Conservation (phyloP, 2,113 vertebrate genomes). For the Cyphomyrus discorhynchus region DNA sequence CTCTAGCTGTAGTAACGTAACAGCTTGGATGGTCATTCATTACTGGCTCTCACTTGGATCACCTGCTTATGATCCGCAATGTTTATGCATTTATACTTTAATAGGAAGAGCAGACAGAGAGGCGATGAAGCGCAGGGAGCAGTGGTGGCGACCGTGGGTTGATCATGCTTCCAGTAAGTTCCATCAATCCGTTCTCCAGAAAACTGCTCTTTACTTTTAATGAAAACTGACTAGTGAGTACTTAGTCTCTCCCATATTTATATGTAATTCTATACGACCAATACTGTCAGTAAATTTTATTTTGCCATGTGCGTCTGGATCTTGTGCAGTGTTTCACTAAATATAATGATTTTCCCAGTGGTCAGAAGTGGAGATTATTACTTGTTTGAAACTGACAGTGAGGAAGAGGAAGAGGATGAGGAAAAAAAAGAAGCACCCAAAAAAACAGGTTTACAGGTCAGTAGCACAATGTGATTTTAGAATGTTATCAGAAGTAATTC, state of each 20-base stretch:
- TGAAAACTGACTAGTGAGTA: neutral
- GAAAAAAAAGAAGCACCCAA: slow-evolving; percentile 66
- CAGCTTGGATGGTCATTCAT: neutral
- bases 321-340: slow-evolving; percentile 20
- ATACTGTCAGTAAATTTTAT: neutral
- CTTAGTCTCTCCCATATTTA: neutral
- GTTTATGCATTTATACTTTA: slow-evolving; percentile 47
- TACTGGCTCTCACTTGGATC: neutral
- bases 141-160: slow-evolving; percentile 97
- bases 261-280: neutral
- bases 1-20: neutral
- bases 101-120: slow-evolving; percentile 79
- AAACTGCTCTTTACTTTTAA: neutral
- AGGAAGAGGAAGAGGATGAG: slow-evolving; percentile 66
- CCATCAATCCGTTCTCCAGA: slow-evolving; percentile 51
- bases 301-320: neutral
- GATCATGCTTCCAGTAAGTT: slow-evolving; percentile 97
- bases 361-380: slow-evolving; percentile 95
- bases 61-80: neutral
- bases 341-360: slow-evolving; percentile 69
- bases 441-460: slow-evolving; percentile 87
- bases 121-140: slow-evolving; percentile 76
- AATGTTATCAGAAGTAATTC: neutral
- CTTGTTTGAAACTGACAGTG: slow-evolving; percentile 96
- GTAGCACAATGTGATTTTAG: neutral